These are phyloP conservation scores for Saccostrea echinata DNA, from an alignment of 1,140 invertebrate species.

Conservation along the genomic window DNA sequence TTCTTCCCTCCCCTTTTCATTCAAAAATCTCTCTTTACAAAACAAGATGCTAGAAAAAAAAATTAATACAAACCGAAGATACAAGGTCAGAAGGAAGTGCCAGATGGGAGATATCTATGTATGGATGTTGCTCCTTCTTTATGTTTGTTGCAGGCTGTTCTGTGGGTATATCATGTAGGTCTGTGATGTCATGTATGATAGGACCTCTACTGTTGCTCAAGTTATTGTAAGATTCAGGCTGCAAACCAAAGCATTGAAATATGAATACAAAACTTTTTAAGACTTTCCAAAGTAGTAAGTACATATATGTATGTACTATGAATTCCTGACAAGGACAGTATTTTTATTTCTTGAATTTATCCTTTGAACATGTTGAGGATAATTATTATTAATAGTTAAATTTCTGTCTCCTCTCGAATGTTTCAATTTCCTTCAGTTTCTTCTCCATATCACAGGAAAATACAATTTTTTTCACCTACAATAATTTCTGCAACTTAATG, in stretches of 20 bases:
- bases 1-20: too few relatives aligned
- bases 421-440: too few relatives aligned
- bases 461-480: too few relatives aligned
- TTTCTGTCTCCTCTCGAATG: too few relatives aligned
- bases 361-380: too few relatives aligned
- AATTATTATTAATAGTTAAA: too few relatives aligned
- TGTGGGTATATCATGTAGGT: background rate
- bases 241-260: background rate
- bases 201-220: slow-evolving; percentile 22
- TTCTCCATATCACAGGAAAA: too few relatives aligned
- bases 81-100: background rate
- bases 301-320: too few relatives aligned
- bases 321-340: background rate
- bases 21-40: too few relatives aligned
- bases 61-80: background rate
- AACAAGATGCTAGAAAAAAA: background rate
- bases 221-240: background rate
- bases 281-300: background rate
- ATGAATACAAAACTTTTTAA: background rate
- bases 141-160: background rate
- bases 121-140: background rate
- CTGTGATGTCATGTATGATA: slow-evolving; percentile 43
- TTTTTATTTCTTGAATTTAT: too few relatives aligned
- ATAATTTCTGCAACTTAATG: too few relatives aligned
- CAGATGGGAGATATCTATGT: background rate